phyloP scores from a whole-genome alignment of 2,888 invertebrate species.

The Pollenia angustigena region DNA sequence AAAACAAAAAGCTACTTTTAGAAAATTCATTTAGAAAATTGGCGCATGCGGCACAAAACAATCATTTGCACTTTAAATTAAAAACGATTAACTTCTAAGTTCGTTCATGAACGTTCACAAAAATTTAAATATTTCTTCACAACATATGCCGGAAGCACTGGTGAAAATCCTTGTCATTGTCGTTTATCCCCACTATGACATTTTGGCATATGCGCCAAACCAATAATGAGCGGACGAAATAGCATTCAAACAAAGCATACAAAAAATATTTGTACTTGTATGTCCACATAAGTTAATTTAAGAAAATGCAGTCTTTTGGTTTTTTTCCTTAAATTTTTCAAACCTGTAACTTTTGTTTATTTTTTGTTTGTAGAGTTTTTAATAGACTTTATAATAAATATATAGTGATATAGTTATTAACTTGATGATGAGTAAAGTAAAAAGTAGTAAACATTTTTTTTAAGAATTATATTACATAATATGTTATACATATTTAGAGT shows the following conservation, averaged over 20 bases:
- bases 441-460: slow-evolving; percentile 38
- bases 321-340: slow-evolving; percentile 23
- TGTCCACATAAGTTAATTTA: slow-evolving; percentile 14
- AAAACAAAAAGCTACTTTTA: too few species aligned
- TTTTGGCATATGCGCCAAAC: too few species aligned
- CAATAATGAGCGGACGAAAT: neutral
- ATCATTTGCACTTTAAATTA: too few species aligned
- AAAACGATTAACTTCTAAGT: too few species aligned
- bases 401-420: slow-evolving; percentile 69
- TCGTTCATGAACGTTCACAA: too few species aligned
- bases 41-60: too few species aligned
- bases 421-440: slow-evolving; percentile 35
- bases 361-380: slow-evolving; percentile 41
- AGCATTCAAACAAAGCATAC: slow-evolving; percentile 12
- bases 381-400: slow-evolving; percentile 57
- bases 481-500: slow-evolving; percentile 65
- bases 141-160: too few species aligned
- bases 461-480: slow-evolving; percentile 32
- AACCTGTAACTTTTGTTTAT: slow-evolving; percentile 17
- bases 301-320: slow-evolving; percentile 50
- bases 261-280: neutral
- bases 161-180: too few species aligned
- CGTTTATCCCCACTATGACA: too few species aligned
- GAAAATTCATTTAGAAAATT: too few species aligned
- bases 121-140: too few species aligned